Conservation (phyloP, 2,113 vertebrate species). For the Myxocyprinus asiaticus region DNA sequence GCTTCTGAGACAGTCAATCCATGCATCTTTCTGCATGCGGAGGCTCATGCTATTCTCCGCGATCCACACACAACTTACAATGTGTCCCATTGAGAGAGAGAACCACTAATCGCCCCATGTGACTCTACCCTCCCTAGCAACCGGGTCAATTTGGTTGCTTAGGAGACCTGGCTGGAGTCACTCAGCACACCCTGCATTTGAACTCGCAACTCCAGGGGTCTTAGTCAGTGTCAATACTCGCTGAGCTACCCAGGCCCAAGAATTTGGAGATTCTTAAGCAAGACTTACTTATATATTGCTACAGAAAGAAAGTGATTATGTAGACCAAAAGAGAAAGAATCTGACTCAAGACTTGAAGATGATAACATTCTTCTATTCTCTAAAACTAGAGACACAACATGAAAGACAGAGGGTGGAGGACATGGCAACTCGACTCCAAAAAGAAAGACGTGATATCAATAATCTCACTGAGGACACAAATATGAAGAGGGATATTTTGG, state of each 20-base stretch:
- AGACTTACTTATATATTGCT: no score
- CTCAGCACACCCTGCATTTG: constrained; percentile 20
- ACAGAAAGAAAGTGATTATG: neutral
- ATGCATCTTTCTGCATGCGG: no score
- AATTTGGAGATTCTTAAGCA: no score
- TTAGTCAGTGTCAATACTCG: constrained; percentile 4
- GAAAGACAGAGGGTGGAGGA: neutral
- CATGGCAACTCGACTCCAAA: neutral
- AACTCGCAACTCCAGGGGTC: no score
- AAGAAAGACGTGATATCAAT: constrained; percentile 5
- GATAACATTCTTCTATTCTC: neutral
- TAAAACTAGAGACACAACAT: neutral
- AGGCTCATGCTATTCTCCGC: no score
- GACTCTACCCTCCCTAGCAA: no score
- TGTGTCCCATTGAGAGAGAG: no score
- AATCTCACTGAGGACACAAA: neutral
- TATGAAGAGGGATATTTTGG: neutral
- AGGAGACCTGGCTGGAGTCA: no score
- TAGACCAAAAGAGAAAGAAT: neutral
- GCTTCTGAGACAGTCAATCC: no score
- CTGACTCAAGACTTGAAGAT: neutral
- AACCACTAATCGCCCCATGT: no score
- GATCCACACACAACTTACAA: no score
- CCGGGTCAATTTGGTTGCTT: no score
- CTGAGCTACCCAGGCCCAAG: neutral